phyloP scores from a whole-genome alignment of 2,888 invertebrate species.

The Noctua pronuba region DNA sequence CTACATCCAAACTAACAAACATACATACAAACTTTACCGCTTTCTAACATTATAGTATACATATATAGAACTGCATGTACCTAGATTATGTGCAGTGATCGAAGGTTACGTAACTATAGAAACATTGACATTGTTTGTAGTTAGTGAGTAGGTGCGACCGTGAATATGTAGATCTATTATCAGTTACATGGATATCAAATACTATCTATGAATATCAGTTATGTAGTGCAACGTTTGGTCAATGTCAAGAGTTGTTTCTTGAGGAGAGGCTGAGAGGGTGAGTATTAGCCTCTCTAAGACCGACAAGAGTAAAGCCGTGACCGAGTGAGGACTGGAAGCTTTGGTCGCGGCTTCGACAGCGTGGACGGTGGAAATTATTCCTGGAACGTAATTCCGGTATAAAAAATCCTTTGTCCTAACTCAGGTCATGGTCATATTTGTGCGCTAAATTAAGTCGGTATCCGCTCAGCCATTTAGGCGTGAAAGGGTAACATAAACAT shows the following conservation, averaged over 20 bases:
- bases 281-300: too few species aligned
- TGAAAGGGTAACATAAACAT: background rate
- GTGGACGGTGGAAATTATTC: background rate
- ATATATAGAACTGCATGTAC: background rate
- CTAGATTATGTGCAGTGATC: background rate
- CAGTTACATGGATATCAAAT: slow-evolving; percentile 17
- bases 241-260: background rate
- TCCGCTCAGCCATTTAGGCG: background rate
- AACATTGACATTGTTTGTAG: slow-evolving; percentile 40
- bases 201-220: background rate
- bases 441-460: background rate
- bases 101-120: slow-evolving; percentile 17
- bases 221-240: background rate
- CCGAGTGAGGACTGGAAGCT: too few species aligned
- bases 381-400: background rate
- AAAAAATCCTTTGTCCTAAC: background rate
- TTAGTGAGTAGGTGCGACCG: slow-evolving; percentile 5
- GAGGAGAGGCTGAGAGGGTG: background rate
- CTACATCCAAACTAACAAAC: background rate
- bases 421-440: background rate
- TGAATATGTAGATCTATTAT: slow-evolving; percentile 32
- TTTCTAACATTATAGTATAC: background rate
- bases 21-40: background rate
- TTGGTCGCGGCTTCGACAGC: background rate
- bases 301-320: too few species aligned